Evolutionary conservation across 2,888 invertebrate genomes (phyloP), one percentile per base, ranked within the genome.

Genomic region (Pteria penguin): DNA sequence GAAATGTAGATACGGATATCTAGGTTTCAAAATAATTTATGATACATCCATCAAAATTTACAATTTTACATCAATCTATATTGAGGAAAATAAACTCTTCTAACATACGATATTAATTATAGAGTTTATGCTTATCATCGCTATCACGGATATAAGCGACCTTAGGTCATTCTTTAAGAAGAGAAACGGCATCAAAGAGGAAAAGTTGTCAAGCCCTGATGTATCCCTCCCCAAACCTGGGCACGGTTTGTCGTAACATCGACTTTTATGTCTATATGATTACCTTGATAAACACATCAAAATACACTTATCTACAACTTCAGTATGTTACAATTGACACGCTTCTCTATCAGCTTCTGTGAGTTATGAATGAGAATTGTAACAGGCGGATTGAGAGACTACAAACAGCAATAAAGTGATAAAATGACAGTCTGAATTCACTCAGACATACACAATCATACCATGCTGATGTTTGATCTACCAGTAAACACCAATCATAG

Each of bases 191-290:
- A 36, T 36, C 45, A 36, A 36, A 36, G 45, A 36, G 45, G 5
- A 14, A 36, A 36, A 14, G 45, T 11, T 36, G 45, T 36, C 45
- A 36, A 14, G 14, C 45, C 14, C 8, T 11, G 45, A 36, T 36
- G 5, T 36, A 36, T 36, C 14, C 45, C 45, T 36, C 45, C n/a
- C 45, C 45, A 36, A 36, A 14, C 45, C 45, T 36, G 14, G 45
- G 5, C 5, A 36, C 45, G 8, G 5, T 5, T 8, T 57, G 57
- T 57, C 57, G n/a, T 5, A 14, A n/a, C 24, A 57, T 57, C 57
- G n/a, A 22, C 57, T 57, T 14, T 57, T 14, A 57, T 57, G 57
- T 57, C 57, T 57, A 57, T 57, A 57, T 57, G 11, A 57, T 57
- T 14, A 22, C 24, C n/a, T 14, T 22, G 5, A 22, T 5, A 57